A percentile compares a stretch with the other conserved stretches of the same genome.
Conservation (phyloP, 2,797 vertebrate genomes). For the Atherinosoma microstoma region DNA sequence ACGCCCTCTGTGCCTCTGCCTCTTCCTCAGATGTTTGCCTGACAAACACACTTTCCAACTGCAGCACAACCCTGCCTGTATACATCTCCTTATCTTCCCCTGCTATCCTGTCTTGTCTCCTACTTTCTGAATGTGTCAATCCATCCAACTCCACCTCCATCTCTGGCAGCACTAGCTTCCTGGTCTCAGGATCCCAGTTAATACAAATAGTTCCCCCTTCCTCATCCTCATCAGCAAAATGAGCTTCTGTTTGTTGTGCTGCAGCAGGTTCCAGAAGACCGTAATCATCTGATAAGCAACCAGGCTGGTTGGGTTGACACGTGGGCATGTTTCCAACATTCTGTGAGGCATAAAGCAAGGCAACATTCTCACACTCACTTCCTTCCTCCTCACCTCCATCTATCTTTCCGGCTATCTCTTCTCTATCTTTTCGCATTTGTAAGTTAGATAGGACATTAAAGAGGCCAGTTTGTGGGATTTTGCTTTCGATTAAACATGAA, state of each 20-base stretch:
- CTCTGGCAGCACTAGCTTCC: constrained; percentile 39
- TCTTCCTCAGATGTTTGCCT: constrained; percentile 56
- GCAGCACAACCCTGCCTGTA: neutral
- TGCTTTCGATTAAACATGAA: constrained; percentile 16
- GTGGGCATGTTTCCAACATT: neutral
- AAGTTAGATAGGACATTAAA: constrained; percentile 10
- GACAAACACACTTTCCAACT: constrained; percentile 57
- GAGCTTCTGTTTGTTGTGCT: neutral
- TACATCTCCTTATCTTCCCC: constrained; percentile 14
- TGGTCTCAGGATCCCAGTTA: constrained; percentile 44
- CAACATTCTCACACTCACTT: constrained; percentile 2
- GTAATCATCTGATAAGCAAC: constrained; percentile 21
- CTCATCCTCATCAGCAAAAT: constrained; percentile 7
- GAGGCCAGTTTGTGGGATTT: constrained; percentile 2
- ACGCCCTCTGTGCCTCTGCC: neutral
- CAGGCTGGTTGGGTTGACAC: neutral
- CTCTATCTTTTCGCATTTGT: neutral
- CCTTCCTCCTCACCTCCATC: constrained; percentile 7
- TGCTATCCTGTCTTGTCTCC: neutral
- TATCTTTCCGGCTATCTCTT: neutral
- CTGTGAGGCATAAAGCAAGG: constrained; percentile 45
- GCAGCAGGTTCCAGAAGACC: neutral
- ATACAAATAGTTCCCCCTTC: constrained; percentile 19
- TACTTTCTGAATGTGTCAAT: constrained; percentile 6
- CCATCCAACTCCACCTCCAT: neutral